Conservation (phyloP, 2,888 invertebrate species). For the Agrochola lychnidis region DNA sequence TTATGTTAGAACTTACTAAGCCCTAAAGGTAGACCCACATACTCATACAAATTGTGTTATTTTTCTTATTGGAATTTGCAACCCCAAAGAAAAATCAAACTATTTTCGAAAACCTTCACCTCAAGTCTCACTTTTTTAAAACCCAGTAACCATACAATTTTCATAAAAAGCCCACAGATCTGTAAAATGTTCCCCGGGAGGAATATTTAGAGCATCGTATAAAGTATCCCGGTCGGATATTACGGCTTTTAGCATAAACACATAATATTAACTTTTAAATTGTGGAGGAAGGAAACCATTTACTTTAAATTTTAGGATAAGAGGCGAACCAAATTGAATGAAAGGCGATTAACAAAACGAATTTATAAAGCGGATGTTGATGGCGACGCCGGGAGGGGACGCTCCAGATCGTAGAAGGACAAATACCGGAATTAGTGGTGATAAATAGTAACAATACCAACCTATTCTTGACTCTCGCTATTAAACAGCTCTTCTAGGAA, state of each 20-base stretch:
- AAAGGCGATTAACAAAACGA: conserved; percentile 33
- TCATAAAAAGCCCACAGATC: conserved; percentile 20
- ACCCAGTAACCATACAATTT: conserved; percentile 2
- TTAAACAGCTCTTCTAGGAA: too few relatives aligned
- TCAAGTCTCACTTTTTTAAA: conserved; percentile 1
- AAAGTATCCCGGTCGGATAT: conserved; percentile 43
- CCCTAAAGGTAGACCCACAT: background rate
- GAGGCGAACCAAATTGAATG: conserved; percentile 33
- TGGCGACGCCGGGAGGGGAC: background rate
- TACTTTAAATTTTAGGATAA: conserved; percentile 46
- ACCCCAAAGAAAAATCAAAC: background rate
- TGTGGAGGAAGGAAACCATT: conserved; percentile 39
- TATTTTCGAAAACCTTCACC: background rate
- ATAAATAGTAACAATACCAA: background rate
- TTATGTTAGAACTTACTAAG: background rate
- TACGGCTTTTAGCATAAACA: conserved; percentile 56
- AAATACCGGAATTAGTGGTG: conserved; percentile 3
- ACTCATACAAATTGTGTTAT: background rate
- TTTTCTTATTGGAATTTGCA: background rate
- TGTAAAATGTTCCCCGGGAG: conserved; percentile 1
- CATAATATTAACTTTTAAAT: conserved; percentile 51
- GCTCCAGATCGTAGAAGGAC: background rate
- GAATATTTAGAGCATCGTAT: conserved; percentile 26
- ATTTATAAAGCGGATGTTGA: conserved; percentile 23
- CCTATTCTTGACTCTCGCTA: background rate